Base-by-base conservation (phyloP, 2,888 invertebrate species). In the Sphinx pinastri region DNA sequence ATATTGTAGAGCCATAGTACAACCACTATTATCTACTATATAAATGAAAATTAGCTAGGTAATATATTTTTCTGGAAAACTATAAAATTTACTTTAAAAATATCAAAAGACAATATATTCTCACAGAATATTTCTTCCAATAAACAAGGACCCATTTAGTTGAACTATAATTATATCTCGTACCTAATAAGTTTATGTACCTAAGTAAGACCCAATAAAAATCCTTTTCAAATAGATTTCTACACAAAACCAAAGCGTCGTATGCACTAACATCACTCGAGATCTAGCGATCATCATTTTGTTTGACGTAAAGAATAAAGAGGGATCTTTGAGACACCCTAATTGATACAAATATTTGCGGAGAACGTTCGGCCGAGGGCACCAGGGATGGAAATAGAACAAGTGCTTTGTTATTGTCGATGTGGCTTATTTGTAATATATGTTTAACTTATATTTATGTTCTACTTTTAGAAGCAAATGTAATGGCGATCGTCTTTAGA, bases 311-410 rank as follows among this genome's bases (percentile, higher is more conserved):
- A 68, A 75, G 69, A 79, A 76, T 75, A 73, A 76, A 75, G 81
- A 81, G 84, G 85, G 84, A 80, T 81, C 79, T 82, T 80, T 77
- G 84, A 83, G 83, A 81, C 79, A 83, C 80, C 89, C 89, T 93
- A 92, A 93, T 93, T 92, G 92, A 91, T 92, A 92, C 92, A 91
- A 93, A 93, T 92, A 93, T 93, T 92, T 91, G 88, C 81, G 73
- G 79, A 84, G 85, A 82, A 88, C 83, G 79, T 77, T 81, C 76
- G 71, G 74, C 76, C 70, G 77, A 79, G 79, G 79, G 79, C 68
- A 68, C 69, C 71, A 71, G 74, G 73, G 73, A 72, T 70, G 69
- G 72, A 58, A 49, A 55, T 58, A 52, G 38, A 60, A 70, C 14
- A 60, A 57, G 67, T 52, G 59, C 49, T 19, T 59, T 70, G 63